Conservation (phyloP, 2,113 vertebrate species). For the Vireo altiloquus region DNA sequence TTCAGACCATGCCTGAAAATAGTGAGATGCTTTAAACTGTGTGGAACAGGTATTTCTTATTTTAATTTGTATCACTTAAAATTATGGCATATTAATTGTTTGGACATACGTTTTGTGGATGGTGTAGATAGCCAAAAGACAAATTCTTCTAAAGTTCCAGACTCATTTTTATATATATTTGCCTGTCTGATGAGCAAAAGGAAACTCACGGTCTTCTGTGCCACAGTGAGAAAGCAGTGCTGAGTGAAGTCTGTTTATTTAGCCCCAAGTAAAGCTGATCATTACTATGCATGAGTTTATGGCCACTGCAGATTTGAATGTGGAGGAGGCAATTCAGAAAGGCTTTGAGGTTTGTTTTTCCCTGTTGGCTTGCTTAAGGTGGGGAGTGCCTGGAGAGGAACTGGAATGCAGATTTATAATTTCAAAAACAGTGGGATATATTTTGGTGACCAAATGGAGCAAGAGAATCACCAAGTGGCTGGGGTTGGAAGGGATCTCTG, state of each 20-base stretch:
- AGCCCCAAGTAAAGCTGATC: background rate
- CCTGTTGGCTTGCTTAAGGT: background rate
- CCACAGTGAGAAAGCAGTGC: background rate
- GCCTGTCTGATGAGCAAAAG: background rate
- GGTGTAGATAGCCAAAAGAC: background rate
- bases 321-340: background rate
- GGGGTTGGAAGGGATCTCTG: background rate
- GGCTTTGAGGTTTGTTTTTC: conserved; percentile 2
- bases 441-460: background rate
- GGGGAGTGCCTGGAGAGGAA: background rate
- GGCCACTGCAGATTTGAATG: background rate
- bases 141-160: background rate
- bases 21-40: background rate
- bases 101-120: background rate
- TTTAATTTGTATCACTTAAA: background rate
- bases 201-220: background rate
- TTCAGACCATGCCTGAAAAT: background rate
- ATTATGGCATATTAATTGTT: background rate
- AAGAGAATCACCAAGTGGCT: background rate
- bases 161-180: background rate
- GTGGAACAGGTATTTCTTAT: background rate
- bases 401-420: background rate
- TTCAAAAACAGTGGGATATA: background rate
- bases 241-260: conserved; percentile 22
- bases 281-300: background rate